Conservation (phyloP, 2,113 vertebrate species). For the Lasiurus cinereus region DNA sequence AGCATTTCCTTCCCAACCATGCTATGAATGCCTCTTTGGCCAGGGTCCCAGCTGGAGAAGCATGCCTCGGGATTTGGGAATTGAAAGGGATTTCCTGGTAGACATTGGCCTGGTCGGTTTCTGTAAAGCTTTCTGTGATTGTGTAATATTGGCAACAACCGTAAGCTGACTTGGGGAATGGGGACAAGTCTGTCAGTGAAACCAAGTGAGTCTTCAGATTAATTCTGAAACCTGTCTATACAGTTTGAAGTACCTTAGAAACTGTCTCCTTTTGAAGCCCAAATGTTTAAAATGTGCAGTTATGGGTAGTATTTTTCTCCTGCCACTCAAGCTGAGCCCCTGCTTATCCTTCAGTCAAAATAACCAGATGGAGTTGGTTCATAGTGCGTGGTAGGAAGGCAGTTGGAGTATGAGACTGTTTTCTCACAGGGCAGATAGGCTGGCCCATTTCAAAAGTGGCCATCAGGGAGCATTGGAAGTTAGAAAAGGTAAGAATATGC, state of each 20-base stretch:
- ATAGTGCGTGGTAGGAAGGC: background rate
- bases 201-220: slow-evolving; percentile 82
- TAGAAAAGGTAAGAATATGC: background rate
- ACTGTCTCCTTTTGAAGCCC: background rate
- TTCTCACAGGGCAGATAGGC: background rate
- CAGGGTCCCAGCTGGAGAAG: slow-evolving; percentile 27
- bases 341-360: slow-evolving; percentile 7
- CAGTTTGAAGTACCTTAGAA: slow-evolving; percentile 54
- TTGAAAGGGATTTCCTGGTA: slow-evolving; percentile 79
- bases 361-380: background rate
- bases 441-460: background rate
- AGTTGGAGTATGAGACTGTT: background rate
- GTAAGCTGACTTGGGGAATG: slow-evolving; percentile 79
- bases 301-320: slow-evolving; percentile 10
- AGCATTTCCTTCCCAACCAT: background rate
- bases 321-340: background rate
- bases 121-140: slow-evolving; percentile 74
- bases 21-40: slow-evolving; percentile 54
- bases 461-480: background rate
- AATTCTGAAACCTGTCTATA: slow-evolving; percentile 57
- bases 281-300: background rate
- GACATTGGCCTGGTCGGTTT: slow-evolving; percentile 61
- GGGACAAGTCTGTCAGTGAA: slow-evolving; percentile 78
- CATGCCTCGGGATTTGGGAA: slow-evolving; percentile 3
- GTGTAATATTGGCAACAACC: slow-evolving; percentile 67